phyloP scores from a whole-genome alignment of 2,113 vertebrate species.

The Lutjanus erythropterus region DNA sequence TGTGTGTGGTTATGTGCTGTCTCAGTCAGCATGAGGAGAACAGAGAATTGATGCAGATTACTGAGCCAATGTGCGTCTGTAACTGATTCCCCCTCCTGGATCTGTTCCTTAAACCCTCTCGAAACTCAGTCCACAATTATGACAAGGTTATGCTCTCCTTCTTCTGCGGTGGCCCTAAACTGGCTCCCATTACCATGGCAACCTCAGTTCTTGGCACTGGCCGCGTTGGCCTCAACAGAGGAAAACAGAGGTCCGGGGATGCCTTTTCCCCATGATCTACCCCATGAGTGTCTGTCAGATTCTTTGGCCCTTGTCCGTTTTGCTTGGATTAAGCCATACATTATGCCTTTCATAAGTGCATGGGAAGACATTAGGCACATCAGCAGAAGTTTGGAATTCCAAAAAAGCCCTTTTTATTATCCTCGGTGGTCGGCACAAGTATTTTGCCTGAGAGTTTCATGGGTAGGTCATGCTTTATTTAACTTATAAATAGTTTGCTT shows the following conservation, averaged over 20 bases:
- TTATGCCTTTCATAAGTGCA: conserved; percentile 36
- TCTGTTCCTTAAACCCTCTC: conserved; percentile 56
- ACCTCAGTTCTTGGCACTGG: conserved; percentile 53
- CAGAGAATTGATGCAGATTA: conserved; percentile 46
- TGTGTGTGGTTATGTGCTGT: conserved; percentile 30
- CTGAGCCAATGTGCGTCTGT: conserved; percentile 54
- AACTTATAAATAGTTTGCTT: not conserved
- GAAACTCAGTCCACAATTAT: conserved; percentile 48
- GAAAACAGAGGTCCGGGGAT: conserved; percentile 47
- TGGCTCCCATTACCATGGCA: conserved; percentile 53
- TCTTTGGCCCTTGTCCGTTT: conserved; percentile 15
- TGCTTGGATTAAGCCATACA: conserved; percentile 41
- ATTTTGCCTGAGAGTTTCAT: conserved; percentile 31
- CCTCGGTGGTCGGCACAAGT: conserved; percentile 15
- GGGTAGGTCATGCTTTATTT: conserved; percentile 7
- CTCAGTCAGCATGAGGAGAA: conserved; percentile 51
- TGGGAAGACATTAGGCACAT: conserved; percentile 31
- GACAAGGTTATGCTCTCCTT: conserved; percentile 59
- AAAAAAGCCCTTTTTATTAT: conserved; percentile 19
- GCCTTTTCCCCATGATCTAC: conserved; percentile 36
- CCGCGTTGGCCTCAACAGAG: conserved; percentile 27
- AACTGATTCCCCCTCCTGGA: conserved; percentile 67
- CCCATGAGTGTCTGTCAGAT: conserved; percentile 39
- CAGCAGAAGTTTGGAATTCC: conserved; percentile 29
- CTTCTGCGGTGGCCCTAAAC: conserved; percentile 57